These are phyloP conservation scores for Cirrhinus mrigala DNA, from an alignment of 2,797 vertebrate species.

Conservation along the genomic window DNA sequence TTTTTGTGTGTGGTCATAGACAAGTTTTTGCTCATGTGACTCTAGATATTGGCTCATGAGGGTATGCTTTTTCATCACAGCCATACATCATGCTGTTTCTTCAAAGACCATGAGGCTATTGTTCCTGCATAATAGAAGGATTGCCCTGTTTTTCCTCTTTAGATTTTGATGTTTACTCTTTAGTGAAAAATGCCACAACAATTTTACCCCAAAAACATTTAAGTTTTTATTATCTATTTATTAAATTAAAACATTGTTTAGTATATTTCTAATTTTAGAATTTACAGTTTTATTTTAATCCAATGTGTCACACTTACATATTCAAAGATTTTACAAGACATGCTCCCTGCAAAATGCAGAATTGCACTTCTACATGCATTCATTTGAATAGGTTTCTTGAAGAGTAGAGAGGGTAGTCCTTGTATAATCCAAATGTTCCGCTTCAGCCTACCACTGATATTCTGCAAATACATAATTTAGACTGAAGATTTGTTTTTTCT, in stretches of 20 bases:
- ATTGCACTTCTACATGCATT: constrained; percentile 49
- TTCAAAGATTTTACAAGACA: not conserved
- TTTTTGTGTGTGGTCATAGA: constrained; percentile 56
- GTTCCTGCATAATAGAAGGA: constrained; percentile 38
- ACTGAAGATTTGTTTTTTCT: constrained; percentile 2
- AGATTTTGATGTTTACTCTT: no score
- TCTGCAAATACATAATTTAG: constrained; percentile 27
- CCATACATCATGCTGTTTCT: constrained; percentile 49
- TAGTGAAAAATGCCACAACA: no score
- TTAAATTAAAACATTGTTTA: no score
- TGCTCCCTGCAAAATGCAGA: not conserved
- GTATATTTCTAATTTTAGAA: no score
- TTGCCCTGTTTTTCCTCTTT: constrained; percentile 28
- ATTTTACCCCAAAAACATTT: no score
- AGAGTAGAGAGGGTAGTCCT: constrained; percentile 48
- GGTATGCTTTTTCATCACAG: constrained; percentile 39
- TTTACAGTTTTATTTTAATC: not conserved
- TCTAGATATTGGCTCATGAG: constrained; percentile 35
- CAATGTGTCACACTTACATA: constrained; percentile 1
- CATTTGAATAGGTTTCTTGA: constrained; percentile 63
- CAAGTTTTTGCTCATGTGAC: constrained; percentile 36
- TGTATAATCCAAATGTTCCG: not conserved
- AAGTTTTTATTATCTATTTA: no score
- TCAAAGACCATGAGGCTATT: constrained; percentile 51
- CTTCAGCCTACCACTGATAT: constrained; percentile 1